Evolutionary conservation across 2,888 invertebrate genomes (phyloP).

Genomic region (Protodeltote pygarga): DNA sequence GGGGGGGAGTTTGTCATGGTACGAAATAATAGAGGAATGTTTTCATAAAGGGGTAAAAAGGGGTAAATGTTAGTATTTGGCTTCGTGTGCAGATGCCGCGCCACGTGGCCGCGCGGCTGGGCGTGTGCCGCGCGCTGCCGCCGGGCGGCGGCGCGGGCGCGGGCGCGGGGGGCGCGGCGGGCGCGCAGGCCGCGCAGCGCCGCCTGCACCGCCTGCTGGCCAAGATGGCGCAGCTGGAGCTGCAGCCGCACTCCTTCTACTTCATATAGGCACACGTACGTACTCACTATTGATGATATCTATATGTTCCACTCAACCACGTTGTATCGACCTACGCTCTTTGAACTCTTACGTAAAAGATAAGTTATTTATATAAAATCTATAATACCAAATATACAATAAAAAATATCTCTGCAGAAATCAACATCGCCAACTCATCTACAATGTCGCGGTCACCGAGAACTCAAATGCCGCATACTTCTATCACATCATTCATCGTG

Average conservation of each 20-base stretch:
- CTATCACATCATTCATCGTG: no score
- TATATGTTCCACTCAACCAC: background rate
- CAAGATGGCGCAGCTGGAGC: conserved; percentile 98
- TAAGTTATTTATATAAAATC: no score
- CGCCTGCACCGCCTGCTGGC: conserved; percentile 98
- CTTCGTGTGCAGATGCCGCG: conserved; percentile 91
- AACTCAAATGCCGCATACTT: no score
- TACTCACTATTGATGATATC: background rate
- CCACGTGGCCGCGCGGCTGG: conserved; percentile 94
- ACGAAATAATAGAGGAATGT: no score
- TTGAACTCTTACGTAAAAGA: no score
- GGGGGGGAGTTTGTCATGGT: no score
- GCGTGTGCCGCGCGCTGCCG: conserved; percentile 93
- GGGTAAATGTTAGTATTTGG: no score
- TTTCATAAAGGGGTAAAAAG: no score
- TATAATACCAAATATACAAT: no score
- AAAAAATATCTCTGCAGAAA: no score
- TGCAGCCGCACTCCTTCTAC: conserved; percentile 80
- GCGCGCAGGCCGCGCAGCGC: conserved; percentile 86
- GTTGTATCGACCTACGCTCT: background rate
- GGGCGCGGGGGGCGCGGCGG: conserved; percentile 26
- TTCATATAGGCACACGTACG: conserved; percentile 61
- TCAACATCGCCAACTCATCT: background rate
- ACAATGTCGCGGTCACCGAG: no score
- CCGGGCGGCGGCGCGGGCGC: conserved; percentile 53